Evolutionary conservation across 1,140 invertebrate genomes (phyloP).

Genomic region (Phymorhynchus buccinoides): DNA sequence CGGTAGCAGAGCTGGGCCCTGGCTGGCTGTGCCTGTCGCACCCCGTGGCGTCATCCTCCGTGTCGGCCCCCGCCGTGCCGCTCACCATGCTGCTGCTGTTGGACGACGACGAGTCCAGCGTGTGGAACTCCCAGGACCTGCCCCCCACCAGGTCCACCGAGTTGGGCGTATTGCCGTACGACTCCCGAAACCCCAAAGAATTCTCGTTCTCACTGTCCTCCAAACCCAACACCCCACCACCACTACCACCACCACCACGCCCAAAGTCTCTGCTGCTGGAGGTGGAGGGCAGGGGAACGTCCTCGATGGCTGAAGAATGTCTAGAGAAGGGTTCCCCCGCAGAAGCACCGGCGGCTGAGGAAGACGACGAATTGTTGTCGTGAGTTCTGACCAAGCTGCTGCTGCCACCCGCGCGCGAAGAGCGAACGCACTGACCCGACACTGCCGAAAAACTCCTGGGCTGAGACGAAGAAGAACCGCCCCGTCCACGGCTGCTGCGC

Average conservation of each 20-base stretch:
- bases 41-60: neutral
- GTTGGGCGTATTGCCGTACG: conserved; percentile 28
- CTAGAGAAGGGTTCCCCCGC: neutral
- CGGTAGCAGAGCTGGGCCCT: neutral
- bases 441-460: conserved; percentile 5
- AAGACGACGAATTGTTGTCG: neutral
- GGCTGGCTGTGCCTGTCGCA: neutral
- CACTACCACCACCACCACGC: too few relatives aligned
- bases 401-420: neutral
- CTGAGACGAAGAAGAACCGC: neutral
- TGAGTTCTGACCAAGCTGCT: neutral
- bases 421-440: neutral
- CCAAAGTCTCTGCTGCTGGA: conserved; percentile 4
- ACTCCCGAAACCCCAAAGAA: conserved; percentile 27
- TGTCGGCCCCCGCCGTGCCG: neutral
- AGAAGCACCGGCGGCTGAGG: neutral
- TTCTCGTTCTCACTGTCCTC: conserved; percentile 35
- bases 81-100: conserved; percentile 20
- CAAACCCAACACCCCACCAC: too few relatives aligned
- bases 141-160: conserved; percentile 30
- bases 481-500: neutral
- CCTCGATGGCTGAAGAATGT: neutral
- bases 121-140: conserved; percentile 23
- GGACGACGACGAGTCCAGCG: conserved; percentile 29
- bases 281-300: conserved; percentile 17